A percentile compares a stretch with the other conserved stretches of the same genome.
Evolutionary conservation across 1,140 invertebrate species (phyloP).

Genomic region (Pristionchus pacificus): DNA sequence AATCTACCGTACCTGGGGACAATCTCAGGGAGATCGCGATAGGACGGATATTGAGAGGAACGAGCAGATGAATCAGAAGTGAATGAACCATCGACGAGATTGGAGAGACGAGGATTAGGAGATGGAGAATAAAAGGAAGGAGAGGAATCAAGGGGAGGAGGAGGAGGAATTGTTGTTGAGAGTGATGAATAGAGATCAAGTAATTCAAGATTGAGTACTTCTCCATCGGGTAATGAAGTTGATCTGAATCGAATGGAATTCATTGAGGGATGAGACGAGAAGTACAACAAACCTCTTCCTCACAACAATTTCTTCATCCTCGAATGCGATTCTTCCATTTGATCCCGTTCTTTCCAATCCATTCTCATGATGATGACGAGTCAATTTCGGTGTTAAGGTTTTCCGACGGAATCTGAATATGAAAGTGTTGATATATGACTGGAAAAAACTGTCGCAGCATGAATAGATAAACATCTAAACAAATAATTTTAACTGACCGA

Average conservation of each 20-base stretch:
- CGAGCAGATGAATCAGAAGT: slow-evolving; percentile 14
- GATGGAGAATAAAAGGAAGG: slow-evolving; percentile 8
- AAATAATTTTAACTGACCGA: too few relatives aligned
- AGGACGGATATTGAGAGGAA: slow-evolving; percentile 28
- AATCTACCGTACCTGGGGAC: slow-evolving; percentile 15
- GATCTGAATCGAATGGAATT: slow-evolving; percentile 22
- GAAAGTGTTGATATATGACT: too few relatives aligned
- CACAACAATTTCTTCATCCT: slow-evolving; percentile 1
- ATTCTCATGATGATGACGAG: neutral
- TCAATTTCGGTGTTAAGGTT: neutral
- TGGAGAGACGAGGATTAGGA: too few relatives aligned
- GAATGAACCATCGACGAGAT: too few relatives aligned
- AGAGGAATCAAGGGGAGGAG: neutral
- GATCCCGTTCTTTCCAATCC: neutral
- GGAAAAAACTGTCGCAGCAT: too few relatives aligned
- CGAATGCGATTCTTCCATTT: slow-evolving; percentile 4
- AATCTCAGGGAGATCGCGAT: slow-evolving; percentile 18
- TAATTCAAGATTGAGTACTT: slow-evolving; percentile 20
- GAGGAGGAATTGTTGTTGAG: slow-evolving; percentile 7
- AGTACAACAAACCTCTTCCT: slow-evolving; percentile 7
- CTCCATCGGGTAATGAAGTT: slow-evolving; percentile 26
- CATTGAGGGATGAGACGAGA: too few relatives aligned
- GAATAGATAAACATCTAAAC: too few relatives aligned
- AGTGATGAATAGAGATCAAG: neutral
- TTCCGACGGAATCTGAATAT: neutral